Conservation (phyloP, 2,888 invertebrate genomes). For the Opisthograptis luteolata region DNA sequence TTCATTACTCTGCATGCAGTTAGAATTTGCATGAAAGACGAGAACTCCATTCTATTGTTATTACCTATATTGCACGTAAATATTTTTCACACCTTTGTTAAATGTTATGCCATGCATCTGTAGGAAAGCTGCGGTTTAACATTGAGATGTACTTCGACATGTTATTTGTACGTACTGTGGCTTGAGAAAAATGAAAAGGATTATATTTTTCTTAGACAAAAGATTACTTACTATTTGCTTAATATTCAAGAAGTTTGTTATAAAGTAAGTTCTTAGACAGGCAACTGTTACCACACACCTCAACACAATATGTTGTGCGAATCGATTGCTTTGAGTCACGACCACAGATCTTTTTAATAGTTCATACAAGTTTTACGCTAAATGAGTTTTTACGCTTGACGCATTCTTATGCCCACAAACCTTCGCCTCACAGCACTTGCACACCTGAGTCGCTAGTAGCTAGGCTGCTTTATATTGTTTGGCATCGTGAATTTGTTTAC, state of each 20-base stretch:
- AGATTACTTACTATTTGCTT: too few species aligned
- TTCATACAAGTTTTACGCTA: conserved; percentile 12
- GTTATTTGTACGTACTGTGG: background rate
- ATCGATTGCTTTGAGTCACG: background rate
- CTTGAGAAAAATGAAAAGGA: too few species aligned
- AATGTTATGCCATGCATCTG: conserved; percentile 72
- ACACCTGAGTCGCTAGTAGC: conserved; percentile 15
- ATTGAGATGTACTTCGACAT: conserved; percentile 24
- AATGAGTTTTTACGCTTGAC: conserved; percentile 15
- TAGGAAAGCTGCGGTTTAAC: conserved; percentile 44
- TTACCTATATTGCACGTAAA: conserved; percentile 39
- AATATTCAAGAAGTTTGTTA: too few species aligned
- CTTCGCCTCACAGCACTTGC: conserved; percentile 16
- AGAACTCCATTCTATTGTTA: conserved; percentile 31
- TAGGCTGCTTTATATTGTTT: conserved; percentile 17
- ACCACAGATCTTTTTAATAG: background rate
- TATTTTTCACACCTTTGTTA: conserved; percentile 15
- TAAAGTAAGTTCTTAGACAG: too few species aligned
- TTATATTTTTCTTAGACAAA: too few species aligned
- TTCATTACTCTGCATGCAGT: conserved; percentile 50
- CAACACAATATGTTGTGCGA: too few species aligned
- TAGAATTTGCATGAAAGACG: conserved; percentile 49
- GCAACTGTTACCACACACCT: too few species aligned
- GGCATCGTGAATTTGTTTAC: background rate
- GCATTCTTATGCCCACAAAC: conserved; percentile 11